These are phyloP conservation scores for Prolemur simus DNA, from an alignment of 2,113 vertebrate genomes.

Conservation along the genomic window DNA sequence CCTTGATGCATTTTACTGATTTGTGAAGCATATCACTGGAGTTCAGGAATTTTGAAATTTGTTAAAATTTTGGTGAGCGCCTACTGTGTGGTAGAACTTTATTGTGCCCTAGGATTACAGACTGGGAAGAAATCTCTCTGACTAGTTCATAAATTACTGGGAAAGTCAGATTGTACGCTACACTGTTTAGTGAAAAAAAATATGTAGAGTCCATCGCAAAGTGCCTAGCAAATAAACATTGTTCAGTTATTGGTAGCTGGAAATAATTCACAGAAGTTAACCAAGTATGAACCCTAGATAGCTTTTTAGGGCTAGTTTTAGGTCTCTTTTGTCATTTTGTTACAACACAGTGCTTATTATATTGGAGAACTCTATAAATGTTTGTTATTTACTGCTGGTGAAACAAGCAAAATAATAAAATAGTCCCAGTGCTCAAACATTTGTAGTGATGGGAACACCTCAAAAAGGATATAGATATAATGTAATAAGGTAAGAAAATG, in stretches of 20 bases:
- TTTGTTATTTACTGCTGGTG: background rate
- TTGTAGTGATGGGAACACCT: background rate
- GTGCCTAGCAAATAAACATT: background rate
- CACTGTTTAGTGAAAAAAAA: background rate
- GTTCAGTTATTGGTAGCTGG: background rate
- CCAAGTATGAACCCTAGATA: background rate
- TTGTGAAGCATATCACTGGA: background rate
- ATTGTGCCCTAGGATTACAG: background rate
- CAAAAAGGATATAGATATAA: background rate
- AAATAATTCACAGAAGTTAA: background rate
- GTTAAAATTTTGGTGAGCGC: background rate
- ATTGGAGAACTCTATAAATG: background rate
- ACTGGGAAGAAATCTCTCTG: background rate
- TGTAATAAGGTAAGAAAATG: background rate
- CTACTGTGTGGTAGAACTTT: background rate
- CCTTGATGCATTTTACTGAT: background rate
- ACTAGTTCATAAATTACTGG: background rate
- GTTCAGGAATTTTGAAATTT: background rate
- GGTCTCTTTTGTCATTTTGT: background rate
- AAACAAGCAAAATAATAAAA: slow-evolving; percentile 23
- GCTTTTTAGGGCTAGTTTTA: background rate
- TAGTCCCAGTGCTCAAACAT: background rate
- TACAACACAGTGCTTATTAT: background rate
- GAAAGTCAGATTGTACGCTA: background rate
- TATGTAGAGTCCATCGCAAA: background rate